Evolutionary conservation across 1,140 invertebrate species (phyloP).

Genomic region (Camponotus floridanus): DNA sequence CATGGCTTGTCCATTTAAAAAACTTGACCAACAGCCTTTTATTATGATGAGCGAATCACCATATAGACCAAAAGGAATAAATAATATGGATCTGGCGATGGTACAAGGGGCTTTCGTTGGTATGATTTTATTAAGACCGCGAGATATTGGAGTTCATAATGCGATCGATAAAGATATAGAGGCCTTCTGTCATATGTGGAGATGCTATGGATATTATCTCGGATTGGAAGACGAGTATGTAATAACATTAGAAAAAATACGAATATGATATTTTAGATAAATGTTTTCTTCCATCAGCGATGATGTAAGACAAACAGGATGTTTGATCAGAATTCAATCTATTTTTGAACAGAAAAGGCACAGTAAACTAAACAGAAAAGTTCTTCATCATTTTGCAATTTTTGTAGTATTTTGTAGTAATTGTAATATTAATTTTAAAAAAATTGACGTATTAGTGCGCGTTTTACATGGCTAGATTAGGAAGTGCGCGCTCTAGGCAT

Average conservation of each 20-base stretch:
- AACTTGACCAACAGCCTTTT: slow-evolving; percentile 74
- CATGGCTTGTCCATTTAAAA: slow-evolving; percentile 63
- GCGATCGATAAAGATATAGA: slow-evolving; percentile 88
- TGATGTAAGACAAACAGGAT: too few relatives aligned
- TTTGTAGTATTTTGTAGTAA: too few relatives aligned
- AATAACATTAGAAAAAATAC: background rate
- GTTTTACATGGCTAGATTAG: too few relatives aligned
- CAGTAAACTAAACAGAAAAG: too few relatives aligned
- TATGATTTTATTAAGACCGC: slow-evolving; percentile 88
- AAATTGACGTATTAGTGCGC: too few relatives aligned
- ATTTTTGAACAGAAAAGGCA: too few relatives aligned
- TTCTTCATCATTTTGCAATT: too few relatives aligned
- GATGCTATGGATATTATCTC: slow-evolving; percentile 91
- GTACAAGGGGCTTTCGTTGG: slow-evolving; percentile 94
- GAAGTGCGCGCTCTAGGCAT: too few relatives aligned
- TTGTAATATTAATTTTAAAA: too few relatives aligned
- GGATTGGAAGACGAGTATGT: slow-evolving; percentile 91
- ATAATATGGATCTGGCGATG: slow-evolving; percentile 91
- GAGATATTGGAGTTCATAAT: slow-evolving; percentile 88
- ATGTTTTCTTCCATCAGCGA: too few relatives aligned
- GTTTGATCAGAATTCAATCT: too few relatives aligned
- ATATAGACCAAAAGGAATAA: slow-evolving; percentile 83
- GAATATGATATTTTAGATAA: too few relatives aligned
- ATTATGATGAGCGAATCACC: slow-evolving; percentile 86
- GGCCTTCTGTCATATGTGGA: slow-evolving; percentile 93